Conservation (phyloP, 2,113 vertebrate species). For the Tupaia chinensis region DNA sequence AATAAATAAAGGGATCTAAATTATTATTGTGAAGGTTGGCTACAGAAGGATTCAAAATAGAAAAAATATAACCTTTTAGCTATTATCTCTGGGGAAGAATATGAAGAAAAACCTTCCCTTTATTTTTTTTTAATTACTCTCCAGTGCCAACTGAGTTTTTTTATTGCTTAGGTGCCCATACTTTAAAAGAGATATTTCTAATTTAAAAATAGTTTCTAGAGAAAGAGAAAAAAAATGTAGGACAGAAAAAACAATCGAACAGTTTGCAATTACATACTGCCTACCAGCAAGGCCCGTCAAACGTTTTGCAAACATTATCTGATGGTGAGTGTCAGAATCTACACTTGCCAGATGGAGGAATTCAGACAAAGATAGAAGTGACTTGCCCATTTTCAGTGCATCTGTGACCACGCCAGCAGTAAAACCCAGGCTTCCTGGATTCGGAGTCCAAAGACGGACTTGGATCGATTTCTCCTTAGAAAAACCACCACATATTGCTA, state of each 20-base stretch:
- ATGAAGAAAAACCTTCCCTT: background rate
- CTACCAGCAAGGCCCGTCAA: slow-evolving; percentile 67
- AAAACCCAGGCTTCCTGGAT: slow-evolving; percentile 52
- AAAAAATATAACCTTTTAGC: background rate
- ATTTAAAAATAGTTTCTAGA: slow-evolving; percentile 66
- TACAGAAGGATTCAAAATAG: background rate
- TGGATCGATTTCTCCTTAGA: slow-evolving; percentile 66
- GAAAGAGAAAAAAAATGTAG: slow-evolving; percentile 55
- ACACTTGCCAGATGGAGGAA: slow-evolving; percentile 70
- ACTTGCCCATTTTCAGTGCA: slow-evolving; percentile 61
- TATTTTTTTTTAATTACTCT: slow-evolving; percentile 33
- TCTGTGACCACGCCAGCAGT: slow-evolving; percentile 65
- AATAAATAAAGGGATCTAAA: background rate
- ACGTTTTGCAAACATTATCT: slow-evolving; percentile 78
- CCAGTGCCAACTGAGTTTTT: slow-evolving; percentile 34
- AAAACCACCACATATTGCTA: slow-evolving; percentile 64
- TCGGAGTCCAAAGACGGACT: slow-evolving; percentile 53
- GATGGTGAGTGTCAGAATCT: slow-evolving; percentile 71
- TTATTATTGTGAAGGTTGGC: background rate
- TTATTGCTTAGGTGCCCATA: background rate
- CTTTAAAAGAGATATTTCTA: slow-evolving; percentile 60
- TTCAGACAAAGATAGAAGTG: slow-evolving; percentile 63
- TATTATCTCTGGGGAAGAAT: background rate
- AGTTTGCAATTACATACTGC: slow-evolving; percentile 76
- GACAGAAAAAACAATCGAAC: slow-evolving; percentile 58